Evolutionary conservation across 2,888 invertebrate genomes (phyloP).

Genomic region (Hyppa rectilinea): DNA sequence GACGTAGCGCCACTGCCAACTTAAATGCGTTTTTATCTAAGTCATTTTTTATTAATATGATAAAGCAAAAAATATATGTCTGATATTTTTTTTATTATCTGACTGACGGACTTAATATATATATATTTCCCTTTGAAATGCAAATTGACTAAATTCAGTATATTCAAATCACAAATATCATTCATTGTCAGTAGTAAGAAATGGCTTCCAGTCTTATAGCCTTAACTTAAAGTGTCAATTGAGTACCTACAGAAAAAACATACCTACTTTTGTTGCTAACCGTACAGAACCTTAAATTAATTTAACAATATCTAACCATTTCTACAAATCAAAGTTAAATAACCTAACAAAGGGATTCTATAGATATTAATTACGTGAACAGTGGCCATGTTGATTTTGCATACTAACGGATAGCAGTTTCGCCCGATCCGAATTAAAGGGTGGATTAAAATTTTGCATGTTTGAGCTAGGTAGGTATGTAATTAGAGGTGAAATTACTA

Average conservation of each 20-base stretch:
- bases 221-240: too few relatives aligned
- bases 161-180: neutral
- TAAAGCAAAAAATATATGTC: too few relatives aligned
- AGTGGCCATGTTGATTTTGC: constrained; percentile 65
- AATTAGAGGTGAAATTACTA: constrained; percentile 20
- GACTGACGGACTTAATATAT: too few relatives aligned
- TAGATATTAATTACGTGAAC: constrained; percentile 52
- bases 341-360: constrained; percentile 44
- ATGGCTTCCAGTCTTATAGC: too few relatives aligned
- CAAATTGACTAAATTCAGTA: neutral
- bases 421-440: constrained; percentile 67
- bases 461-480: constrained; percentile 19
- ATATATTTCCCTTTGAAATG: too few relatives aligned
- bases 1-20: too few relatives aligned
- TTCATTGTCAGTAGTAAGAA: neutral
- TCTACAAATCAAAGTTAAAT: constrained; percentile 32
- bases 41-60: too few relatives aligned
- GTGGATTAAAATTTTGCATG: constrained; percentile 56
- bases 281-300: constrained; percentile 10
- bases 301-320: constrained; percentile 12
- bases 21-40: too few relatives aligned
- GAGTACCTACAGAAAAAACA: too few relatives aligned
- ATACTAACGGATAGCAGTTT: constrained; percentile 66
- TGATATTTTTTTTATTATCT: too few relatives aligned
- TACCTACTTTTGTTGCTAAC: neutral